Evolutionary conservation across 2,888 invertebrate genomes (phyloP).

Genomic region (Tiphia femorata): DNA sequence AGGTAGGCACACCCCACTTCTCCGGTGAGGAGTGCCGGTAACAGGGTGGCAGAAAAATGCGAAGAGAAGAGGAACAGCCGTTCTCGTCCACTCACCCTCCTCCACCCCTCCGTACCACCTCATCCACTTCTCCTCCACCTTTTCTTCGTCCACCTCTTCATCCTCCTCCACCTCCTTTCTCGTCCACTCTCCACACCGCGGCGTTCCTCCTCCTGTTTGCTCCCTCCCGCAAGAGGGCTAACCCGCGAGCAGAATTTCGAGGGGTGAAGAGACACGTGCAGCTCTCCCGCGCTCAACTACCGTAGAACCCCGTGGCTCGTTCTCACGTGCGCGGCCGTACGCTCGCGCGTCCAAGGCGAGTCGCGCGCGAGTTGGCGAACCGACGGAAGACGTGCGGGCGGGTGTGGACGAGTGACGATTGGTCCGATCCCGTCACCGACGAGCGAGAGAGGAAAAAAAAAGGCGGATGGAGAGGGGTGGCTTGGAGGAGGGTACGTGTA

Average conservation of each 20-base stretch:
- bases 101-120: too few relatives aligned
- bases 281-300: background rate
- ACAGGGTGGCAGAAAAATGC: background rate
- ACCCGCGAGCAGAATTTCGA: too few relatives aligned
- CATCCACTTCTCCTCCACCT: too few relatives aligned
- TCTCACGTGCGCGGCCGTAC: background rate
- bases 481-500: conserved; percentile 30
- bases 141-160: too few relatives aligned
- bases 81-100: too few relatives aligned
- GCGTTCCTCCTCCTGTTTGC: too few relatives aligned
- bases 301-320: background rate
- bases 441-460: background rate
- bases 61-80: background rate
- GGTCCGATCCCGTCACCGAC: too few relatives aligned
- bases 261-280: too few relatives aligned
- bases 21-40: background rate
- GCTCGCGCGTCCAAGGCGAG: background rate
- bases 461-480: background rate
- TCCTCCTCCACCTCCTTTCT: too few relatives aligned
- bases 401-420: background rate
- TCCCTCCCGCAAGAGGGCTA: too few relatives aligned
- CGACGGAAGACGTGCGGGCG: background rate
- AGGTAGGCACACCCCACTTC: background rate
- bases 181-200: too few relatives aligned
- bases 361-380: background rate